Evolutionary conservation across 2,113 vertebrate species (phyloP).

Genomic region (Helogale parvula): DNA sequence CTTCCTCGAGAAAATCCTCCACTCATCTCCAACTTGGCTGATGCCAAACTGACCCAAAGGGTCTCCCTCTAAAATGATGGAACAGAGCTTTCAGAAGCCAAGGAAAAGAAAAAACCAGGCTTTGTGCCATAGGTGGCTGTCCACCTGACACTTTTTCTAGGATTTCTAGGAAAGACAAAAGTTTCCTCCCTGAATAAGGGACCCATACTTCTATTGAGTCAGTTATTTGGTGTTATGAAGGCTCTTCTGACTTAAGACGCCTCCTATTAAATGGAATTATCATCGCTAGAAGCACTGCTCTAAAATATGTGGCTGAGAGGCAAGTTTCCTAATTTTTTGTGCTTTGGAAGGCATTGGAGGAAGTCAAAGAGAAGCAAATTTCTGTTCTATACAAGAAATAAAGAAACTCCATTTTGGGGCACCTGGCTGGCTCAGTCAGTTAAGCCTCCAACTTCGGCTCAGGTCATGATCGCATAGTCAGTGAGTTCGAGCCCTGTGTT

Average conservation of each 20-base stretch:
- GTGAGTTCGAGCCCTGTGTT: too few relatives aligned
- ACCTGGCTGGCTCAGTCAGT: too few relatives aligned
- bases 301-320: neutral
- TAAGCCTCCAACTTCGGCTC: too few relatives aligned
- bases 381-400: neutral
- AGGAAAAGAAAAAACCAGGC: neutral
- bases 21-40: constrained; percentile 89
- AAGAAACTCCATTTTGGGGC: too few relatives aligned
- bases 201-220: neutral
- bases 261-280: neutral
- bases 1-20: constrained; percentile 92
- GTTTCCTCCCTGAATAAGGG: neutral
- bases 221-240: neutral
- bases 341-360: neutral
- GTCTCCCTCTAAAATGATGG: constrained; percentile 91
- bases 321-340: neutral
- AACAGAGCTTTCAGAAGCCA: constrained; percentile 6
- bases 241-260: neutral
- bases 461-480: too few relatives aligned
- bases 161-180: neutral
- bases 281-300: neutral
- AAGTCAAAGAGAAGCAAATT: constrained; percentile 30
- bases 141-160: neutral
- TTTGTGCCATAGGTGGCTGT: neutral
- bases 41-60: constrained; percentile 92